Conservation (phyloP, 2,113 vertebrate genomes). For the Salvelinus namaycush region DNA sequence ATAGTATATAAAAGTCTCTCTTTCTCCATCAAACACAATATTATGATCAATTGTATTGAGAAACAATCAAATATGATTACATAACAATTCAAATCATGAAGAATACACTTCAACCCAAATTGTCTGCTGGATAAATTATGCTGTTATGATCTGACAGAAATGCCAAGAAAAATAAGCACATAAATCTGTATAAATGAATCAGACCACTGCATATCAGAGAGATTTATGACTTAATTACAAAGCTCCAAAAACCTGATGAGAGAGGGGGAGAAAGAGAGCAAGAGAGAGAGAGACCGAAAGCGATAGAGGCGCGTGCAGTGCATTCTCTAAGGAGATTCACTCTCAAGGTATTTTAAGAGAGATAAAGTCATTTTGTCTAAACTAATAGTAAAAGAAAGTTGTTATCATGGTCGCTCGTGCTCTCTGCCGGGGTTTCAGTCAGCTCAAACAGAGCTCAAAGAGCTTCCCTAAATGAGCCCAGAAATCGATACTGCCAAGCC, state of each 20-base stretch:
- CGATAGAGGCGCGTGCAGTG: neutral
- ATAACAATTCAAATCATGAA: neutral
- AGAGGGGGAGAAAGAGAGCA: neutral
- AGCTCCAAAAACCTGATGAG: slow-evolving; percentile 1
- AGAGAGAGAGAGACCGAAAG: slow-evolving; percentile 21
- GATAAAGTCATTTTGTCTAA: no score
- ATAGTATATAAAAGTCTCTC: no score
- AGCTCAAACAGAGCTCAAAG: neutral
- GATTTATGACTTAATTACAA: slow-evolving; percentile 59
- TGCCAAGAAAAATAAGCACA: slow-evolving; percentile 31
- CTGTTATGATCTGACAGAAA: slow-evolving; percentile 34
- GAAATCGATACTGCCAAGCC: neutral
- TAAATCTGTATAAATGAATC: slow-evolving; percentile 42
- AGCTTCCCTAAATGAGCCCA: neutral
- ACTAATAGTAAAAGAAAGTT: neutral
- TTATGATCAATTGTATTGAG: neutral
- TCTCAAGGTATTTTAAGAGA: no score
- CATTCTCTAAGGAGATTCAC: neutral
- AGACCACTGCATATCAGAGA: slow-evolving; percentile 57
- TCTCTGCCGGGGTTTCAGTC: neutral
- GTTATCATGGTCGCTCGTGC: neutral
- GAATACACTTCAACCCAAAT: neutral
- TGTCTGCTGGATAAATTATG: slow-evolving; percentile 17
- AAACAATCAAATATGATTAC: slow-evolving; percentile 6
- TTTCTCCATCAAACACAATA: neutral